Evolutionary conservation across 1,140 invertebrate genomes (phyloP), one percentile per base, ranked within the genome.

Genomic region (Dreissena rostriformis): DNA sequence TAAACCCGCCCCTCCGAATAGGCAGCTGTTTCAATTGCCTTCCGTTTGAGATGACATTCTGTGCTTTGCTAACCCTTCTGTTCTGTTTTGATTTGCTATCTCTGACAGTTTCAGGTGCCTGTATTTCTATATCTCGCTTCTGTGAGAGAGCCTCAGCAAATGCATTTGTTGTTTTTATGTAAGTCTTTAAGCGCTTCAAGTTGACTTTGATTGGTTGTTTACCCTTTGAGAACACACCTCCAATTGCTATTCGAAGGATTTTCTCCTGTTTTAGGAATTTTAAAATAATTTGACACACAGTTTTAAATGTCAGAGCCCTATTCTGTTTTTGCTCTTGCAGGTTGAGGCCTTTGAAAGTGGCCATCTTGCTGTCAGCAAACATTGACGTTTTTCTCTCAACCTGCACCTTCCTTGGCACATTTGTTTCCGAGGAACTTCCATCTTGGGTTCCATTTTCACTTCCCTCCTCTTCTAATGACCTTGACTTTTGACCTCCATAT

Each of bases 161-260:
- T 28, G 87, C 76, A 68, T 82, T 74, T 51, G 80, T 87, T 22
- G 29, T 61, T 72, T 86, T 68, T 5, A 88, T 55, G 83, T 80
- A 88, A 28, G 57, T 77, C 67, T 74, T 86, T 29, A 88, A 75
- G 67, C 82, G 84, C 14, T 79, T 71, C 71, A 85, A 82, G 80
- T 88, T 86, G 87, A 86, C 81, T 70, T 86, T 88, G 39, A 82
- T 70, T 79, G 70, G 76, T 17, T 81, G 68, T 52, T 86, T 86
- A 39, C 39, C 39, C 52, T 82, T 65, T 52, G 67, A 78, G 49
- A 84, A 81, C 74, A 72, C 61, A 39, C 39, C 39, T 39, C 85
- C 86, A 63, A 88, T 80, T 17, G 81, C 84, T 17, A 28, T 65
- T 80, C 79, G 77, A 19, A 88, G 66, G 14, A 86, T 82, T n/a